Conservation (phyloP, 2,888 invertebrate species). For the Monopis laevigella region DNA sequence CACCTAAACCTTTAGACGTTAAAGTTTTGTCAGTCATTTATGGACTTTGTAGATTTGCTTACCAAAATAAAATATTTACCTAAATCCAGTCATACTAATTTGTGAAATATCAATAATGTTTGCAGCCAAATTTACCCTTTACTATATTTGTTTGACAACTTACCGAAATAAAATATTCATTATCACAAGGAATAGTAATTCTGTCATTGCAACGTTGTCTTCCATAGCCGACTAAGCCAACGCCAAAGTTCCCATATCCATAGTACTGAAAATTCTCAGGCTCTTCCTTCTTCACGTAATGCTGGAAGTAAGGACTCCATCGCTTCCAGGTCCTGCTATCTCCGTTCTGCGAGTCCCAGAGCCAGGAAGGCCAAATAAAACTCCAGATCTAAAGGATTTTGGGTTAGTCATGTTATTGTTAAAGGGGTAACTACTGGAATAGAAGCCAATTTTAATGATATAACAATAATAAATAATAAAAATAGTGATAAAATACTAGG, state of each 20-base stretch:
- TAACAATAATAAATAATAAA: no score
- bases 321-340: constrained; percentile 27
- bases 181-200: constrained; percentile 84
- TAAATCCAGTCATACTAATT: no score
- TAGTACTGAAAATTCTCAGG: constrained; percentile 37
- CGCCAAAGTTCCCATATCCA: constrained; percentile 47
- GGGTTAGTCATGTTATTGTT: constrained; percentile 31
- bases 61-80: no score
- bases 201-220: constrained; percentile 72
- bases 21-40: no score
- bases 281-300: constrained; percentile 29
- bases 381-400: constrained; percentile 44
- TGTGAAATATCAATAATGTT: no score
- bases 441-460: not conserved
- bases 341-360: constrained; percentile 37
- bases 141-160: no score
- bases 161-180: constrained; percentile 83
- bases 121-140: no score
- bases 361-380: constrained; percentile 51
- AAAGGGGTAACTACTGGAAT: constrained; percentile 37
- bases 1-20: no score
- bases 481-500: no score
- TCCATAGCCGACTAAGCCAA: constrained; percentile 35
- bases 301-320: constrained; percentile 57
- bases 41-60: no score